Evolutionary conservation across 2,888 invertebrate genomes (phyloP).

Genomic region (Clusia tigrina): DNA sequence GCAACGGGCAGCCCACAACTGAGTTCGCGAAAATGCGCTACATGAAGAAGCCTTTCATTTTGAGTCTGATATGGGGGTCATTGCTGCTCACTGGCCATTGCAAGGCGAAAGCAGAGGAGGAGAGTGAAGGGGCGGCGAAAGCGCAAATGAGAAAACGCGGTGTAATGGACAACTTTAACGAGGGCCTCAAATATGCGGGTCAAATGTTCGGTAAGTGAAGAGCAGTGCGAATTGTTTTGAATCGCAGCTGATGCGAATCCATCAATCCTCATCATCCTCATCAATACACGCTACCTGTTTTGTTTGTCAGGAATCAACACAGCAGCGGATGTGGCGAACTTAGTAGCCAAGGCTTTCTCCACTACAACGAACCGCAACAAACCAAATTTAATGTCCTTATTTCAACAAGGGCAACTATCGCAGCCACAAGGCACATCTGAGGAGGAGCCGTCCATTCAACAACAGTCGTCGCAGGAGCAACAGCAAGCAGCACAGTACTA

Average conservation of each 20-base stretch:
- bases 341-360: constrained; percentile 69
- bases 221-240: too few species aligned
- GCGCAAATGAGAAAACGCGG: constrained; percentile 46
- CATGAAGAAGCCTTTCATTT: constrained; percentile 2
- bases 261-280: too few species aligned
- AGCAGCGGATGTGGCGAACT: constrained; percentile 70
- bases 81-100: background rate
- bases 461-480: constrained; percentile 18
- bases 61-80: background rate
- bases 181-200: constrained; percentile 59
- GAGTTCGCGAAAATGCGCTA: background rate
- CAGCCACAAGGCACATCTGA: constrained; percentile 27
- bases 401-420: constrained; percentile 42
- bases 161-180: constrained; percentile 59
- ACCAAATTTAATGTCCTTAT: constrained; percentile 45
- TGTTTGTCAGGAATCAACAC: constrained; percentile 62
- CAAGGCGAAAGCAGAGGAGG: constrained; percentile 31
- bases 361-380: constrained; percentile 36
- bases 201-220: constrained; percentile 57
- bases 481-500: background rate
- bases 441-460: background rate
- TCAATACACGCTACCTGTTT: too few species aligned
- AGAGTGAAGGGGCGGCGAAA: too few species aligned
- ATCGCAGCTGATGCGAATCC: too few species aligned
- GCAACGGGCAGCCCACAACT: background rate